Evolutionary conservation across 2,797 vertebrate genomes (phyloP).

Genomic region (Bradypodion pumilum): DNA sequence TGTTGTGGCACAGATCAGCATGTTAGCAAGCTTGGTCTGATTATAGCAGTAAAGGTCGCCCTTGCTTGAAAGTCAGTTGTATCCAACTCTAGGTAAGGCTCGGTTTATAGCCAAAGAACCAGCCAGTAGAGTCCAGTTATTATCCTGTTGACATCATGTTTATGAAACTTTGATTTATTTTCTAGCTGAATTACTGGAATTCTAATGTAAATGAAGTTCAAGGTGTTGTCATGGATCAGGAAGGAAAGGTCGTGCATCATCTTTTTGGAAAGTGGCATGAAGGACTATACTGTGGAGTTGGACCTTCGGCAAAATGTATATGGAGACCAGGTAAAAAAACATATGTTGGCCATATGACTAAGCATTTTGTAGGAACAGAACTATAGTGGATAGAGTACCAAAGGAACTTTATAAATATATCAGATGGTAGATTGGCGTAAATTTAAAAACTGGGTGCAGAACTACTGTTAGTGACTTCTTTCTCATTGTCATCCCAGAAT

Average conservation of each 20-base stretch:
- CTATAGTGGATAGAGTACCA: not conserved
- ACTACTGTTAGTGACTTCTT: not conserved
- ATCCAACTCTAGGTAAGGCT: too few relatives aligned
- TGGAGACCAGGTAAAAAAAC: constrained; percentile 92
- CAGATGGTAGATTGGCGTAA: not conserved
- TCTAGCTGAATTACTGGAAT: constrained; percentile 97
- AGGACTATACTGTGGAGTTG: constrained; percentile 93
- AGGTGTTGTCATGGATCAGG: constrained; percentile 96
- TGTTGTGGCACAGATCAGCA: not conserved
- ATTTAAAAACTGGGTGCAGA: not conserved
- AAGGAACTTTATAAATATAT: not conserved
- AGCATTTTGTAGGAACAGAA: not conserved
- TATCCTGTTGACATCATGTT: not conserved
- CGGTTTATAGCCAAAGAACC: too few relatives aligned
- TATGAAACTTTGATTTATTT: constrained; percentile 42
- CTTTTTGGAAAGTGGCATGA: constrained; percentile 99
- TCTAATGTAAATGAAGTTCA: constrained; percentile 97
- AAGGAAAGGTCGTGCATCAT: constrained; percentile 93
- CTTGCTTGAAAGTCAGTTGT: too few relatives aligned
- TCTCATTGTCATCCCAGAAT: too few relatives aligned
- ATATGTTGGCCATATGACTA: not conserved
- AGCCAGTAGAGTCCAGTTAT: fast-evolving
- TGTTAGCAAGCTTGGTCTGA: not conserved
- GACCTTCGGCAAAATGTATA: constrained; percentile 95
- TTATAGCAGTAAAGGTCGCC: too few relatives aligned